A percentile compares a stretch with the other conserved stretches of the same genome.
These are phyloP conservation scores for Brachionus koreanus DNA, from an alignment of 1,140 invertebrate species.

Conservation along the genomic window DNA sequence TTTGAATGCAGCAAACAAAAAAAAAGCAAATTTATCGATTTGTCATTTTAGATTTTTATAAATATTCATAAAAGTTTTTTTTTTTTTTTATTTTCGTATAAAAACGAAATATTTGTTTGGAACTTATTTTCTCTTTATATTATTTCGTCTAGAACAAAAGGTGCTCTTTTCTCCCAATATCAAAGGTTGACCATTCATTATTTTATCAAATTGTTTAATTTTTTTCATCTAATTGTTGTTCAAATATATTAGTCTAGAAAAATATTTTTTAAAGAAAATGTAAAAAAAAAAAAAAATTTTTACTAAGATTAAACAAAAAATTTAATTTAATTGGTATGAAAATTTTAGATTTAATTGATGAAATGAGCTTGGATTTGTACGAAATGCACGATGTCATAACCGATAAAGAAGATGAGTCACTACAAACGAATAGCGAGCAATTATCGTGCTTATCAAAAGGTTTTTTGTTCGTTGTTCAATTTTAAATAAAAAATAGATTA, in stretches of 20 bases:
- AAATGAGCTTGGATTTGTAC: background rate
- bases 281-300: too few relatives aligned
- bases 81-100: background rate
- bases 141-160: too few relatives aligned
- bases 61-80: slow-evolving; percentile 30
- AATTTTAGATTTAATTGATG: too few relatives aligned
- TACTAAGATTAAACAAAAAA: too few relatives aligned
- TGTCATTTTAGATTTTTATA: slow-evolving; percentile 33
- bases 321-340: too few relatives aligned
- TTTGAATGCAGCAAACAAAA: slow-evolving; percentile 11
- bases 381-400: background rate
- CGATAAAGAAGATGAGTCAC: background rate
- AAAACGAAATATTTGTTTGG: background rate
- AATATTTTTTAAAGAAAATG: background rate
- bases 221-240: background rate
- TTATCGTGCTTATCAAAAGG: slow-evolving; percentile 26
- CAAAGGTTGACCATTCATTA: too few relatives aligned
- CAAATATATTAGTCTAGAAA: background rate
- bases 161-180: too few relatives aligned
- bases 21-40: slow-evolving; percentile 15
- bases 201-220: too few relatives aligned
- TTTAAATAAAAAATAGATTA: background rate
- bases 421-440: background rate
- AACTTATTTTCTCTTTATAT: too few relatives aligned
- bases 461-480: background rate